phyloP scores from a whole-genome alignment of 2,797 vertebrate species.

The Sorex maritimensis region DNA sequence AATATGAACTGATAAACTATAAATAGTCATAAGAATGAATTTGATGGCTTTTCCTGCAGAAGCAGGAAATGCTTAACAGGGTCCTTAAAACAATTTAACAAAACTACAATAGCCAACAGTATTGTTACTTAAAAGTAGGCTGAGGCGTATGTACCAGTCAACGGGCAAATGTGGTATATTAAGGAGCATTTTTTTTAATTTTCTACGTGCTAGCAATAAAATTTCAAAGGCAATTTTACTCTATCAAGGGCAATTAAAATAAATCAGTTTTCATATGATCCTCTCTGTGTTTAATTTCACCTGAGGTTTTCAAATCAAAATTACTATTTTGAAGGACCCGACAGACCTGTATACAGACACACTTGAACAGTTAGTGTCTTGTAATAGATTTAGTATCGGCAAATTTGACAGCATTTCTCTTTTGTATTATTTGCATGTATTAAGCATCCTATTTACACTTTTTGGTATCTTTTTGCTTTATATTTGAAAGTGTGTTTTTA shows the following conservation, averaged over 20 bases:
- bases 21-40: neutral
- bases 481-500: slow-evolving; percentile 57
- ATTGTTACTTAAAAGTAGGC: neutral
- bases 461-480: slow-evolving; percentile 51
- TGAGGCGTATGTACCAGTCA: neutral
- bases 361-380: neutral
- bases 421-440: slow-evolving; percentile 1
- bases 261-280: neutral
- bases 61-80: neutral
- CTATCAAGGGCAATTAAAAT: no score
- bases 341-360: neutral
- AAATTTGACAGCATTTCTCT: neutral
- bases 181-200: slow-evolving; percentile 8
- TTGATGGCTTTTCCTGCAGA: neutral
- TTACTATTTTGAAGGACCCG: neutral
- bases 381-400: slow-evolving; percentile 7
- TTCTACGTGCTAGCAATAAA: neutral
- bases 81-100: neutral
- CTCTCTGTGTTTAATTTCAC: neutral
- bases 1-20: neutral
- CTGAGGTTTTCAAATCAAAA: slow-evolving; percentile 38
- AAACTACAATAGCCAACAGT: neutral
- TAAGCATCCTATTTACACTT: neutral
- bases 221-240: neutral
- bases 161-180: neutral